phyloP scores from a whole-genome alignment of 2,888 invertebrate genomes.

The Diaperis boleti region DNA sequence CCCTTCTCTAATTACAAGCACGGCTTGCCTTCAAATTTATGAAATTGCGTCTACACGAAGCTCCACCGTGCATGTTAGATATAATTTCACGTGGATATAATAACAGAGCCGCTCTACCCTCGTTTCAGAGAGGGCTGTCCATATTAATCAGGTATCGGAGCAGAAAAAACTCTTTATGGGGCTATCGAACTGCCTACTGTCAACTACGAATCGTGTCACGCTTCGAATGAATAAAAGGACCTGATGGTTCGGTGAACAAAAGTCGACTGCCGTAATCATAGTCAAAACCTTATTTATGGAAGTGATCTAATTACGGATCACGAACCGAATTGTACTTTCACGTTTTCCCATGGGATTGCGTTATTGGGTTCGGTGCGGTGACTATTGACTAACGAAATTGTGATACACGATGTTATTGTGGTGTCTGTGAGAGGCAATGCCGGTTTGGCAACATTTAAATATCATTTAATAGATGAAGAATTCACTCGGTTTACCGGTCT shows the following conservation, averaged over 20 bases:
- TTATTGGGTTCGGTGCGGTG: no score
- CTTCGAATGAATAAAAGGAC: slow-evolving; percentile 27
- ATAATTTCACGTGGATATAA: slow-evolving; percentile 29
- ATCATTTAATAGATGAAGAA: no score
- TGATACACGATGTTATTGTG: no score
- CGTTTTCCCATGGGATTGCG: slow-evolving; percentile 32
- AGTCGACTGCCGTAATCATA: slow-evolving; percentile 34
- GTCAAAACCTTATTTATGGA: slow-evolving; percentile 37
- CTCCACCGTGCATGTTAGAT: slow-evolving; percentile 15
- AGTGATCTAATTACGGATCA: slow-evolving; percentile 35
- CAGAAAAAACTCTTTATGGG: slow-evolving; percentile 31
- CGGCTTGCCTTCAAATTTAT: slow-evolving; percentile 17
- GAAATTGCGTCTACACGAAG: slow-evolving; percentile 16
- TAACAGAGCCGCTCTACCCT: slow-evolving; percentile 23
- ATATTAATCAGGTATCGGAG: slow-evolving; percentile 34
- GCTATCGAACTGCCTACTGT: slow-evolving; percentile 38
- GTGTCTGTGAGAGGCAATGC: no score
- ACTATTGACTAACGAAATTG: no score
- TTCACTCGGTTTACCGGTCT: no score
- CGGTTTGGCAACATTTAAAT: no score
- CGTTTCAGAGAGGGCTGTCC: slow-evolving; percentile 16
- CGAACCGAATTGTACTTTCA: slow-evolving; percentile 32
- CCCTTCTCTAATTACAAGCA: background rate
- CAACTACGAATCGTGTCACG: slow-evolving; percentile 33
- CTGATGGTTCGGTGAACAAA: slow-evolving; percentile 25